A percentile compares a stretch with the other conserved stretches of the same genome.
Evolutionary conservation across 2,113 vertebrate genomes (phyloP).

Genomic region (Macrotis lagotis): DNA sequence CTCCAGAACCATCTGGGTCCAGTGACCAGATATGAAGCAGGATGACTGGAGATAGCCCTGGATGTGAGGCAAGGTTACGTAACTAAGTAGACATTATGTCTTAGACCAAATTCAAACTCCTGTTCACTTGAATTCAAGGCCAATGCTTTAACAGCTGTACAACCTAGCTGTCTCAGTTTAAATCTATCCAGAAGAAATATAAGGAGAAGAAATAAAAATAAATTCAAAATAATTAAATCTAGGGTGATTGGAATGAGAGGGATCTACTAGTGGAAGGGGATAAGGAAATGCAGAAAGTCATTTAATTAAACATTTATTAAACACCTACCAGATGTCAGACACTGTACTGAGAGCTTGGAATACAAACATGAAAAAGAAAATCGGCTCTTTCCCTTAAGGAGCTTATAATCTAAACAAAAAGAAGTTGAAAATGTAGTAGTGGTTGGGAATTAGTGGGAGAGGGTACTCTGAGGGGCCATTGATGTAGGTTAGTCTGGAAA

Average conservation of each 20-base stretch:
- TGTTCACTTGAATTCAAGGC: too few species aligned
- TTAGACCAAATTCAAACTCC: too few species aligned
- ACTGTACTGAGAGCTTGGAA: background rate
- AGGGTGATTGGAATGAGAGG: background rate
- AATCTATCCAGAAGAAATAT: background rate
- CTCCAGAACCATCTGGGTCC: too few species aligned
- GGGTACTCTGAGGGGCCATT: background rate
- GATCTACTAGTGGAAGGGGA: background rate
- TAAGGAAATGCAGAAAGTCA: background rate
- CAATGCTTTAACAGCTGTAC: too few species aligned
- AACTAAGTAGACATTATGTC: too few species aligned
- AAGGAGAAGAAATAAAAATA: background rate
- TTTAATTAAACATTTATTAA: too few species aligned
- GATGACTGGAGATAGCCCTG: too few species aligned
- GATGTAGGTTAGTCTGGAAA: background rate
- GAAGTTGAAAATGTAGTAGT: background rate
- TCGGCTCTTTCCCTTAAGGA: background rate
- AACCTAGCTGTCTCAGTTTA: too few species aligned
- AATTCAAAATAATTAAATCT: background rate
- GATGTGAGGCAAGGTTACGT: too few species aligned
- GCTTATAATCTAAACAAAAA: background rate
- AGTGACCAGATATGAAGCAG: too few species aligned
- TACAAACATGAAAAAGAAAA: background rate
- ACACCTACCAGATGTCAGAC: background rate
- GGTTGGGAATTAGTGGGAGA: background rate